A percentile compares a stretch with the other conserved stretches of the same genome.
These are phyloP conservation scores for Nyctereutes procyonoides DNA, from an alignment of 2,113 vertebrate genomes.

Conservation along the genomic window DNA sequence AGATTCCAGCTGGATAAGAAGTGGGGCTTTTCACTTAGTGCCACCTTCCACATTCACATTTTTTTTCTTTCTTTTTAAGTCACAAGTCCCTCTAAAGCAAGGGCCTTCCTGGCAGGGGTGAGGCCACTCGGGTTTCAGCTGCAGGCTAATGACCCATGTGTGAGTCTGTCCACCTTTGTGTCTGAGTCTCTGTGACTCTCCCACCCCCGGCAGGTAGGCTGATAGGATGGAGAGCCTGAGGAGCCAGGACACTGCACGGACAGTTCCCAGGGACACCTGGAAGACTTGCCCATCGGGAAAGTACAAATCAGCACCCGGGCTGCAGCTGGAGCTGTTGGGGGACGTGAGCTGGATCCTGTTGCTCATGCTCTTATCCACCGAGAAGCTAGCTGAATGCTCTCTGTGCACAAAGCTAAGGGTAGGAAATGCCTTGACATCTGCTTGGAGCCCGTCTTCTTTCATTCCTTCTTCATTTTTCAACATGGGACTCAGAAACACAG, in stretches of 20 bases:
- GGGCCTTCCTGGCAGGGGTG: background rate
- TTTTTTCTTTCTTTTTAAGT: background rate
- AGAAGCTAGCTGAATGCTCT: background rate
- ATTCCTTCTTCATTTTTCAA: background rate
- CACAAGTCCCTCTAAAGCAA: background rate
- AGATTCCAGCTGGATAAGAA: background rate
- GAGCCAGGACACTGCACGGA: too few relatives aligned
- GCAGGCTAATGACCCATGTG: fast-evolving
- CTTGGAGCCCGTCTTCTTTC: background rate
- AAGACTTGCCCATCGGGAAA: background rate
- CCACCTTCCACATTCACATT: background rate
- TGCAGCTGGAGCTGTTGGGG: background rate
- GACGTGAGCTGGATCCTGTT: background rate
- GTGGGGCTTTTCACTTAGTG: background rate
- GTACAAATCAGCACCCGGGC: fast-evolving
- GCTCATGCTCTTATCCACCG: background rate
- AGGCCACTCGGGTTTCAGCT: background rate
- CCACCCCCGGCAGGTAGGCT: background rate
- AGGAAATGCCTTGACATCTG: background rate
- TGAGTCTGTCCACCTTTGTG: too few relatives aligned
- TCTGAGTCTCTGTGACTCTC: background rate
- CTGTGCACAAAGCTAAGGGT: background rate
- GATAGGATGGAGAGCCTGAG: background rate
- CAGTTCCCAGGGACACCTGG: background rate
- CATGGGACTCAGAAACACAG: background rate